Evolutionary conservation across 2,113 vertebrate species (phyloP).

Genomic region (Myotis lucifugus): DNA sequence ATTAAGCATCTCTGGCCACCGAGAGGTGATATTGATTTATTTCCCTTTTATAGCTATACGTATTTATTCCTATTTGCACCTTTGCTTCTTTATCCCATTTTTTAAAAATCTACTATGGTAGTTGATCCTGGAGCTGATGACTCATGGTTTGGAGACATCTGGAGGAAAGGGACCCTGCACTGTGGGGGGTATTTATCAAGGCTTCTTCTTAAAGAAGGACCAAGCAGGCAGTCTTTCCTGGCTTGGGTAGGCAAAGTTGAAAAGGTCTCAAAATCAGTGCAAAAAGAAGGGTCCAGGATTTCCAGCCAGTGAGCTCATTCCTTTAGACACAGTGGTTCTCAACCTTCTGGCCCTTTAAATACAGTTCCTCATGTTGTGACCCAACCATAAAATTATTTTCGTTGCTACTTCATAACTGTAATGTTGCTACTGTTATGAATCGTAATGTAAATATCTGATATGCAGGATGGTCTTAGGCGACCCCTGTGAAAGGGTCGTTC

Average conservation of each 20-base stretch:
- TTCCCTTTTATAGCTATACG: slow-evolving; percentile 80
- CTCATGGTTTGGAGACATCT: slow-evolving; percentile 51
- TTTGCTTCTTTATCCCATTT: slow-evolving; percentile 64
- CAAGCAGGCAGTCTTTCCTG: background rate
- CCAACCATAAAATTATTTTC: too few relatives aligned
- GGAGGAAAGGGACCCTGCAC: background rate
- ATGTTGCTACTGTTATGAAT: too few relatives aligned
- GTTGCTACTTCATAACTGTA: too few relatives aligned
- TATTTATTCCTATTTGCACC: slow-evolving; percentile 83
- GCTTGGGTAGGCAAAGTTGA: background rate
- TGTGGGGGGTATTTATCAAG: background rate
- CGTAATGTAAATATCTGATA: too few relatives aligned
- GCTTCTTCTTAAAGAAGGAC: slow-evolving; percentile 50
- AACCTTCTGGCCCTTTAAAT: too few relatives aligned
- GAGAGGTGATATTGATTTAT: slow-evolving; percentile 83
- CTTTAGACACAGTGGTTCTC: background rate
- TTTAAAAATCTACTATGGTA: background rate
- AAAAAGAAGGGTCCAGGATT: background rate
- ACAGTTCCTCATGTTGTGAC: too few relatives aligned
- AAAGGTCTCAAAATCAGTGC: background rate
- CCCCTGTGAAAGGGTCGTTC: too few relatives aligned
- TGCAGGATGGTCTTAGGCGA: too few relatives aligned
- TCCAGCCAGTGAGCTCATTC: background rate
- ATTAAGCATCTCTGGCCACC: slow-evolving; percentile 83
- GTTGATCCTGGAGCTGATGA: slow-evolving; percentile 68